Percentiles rank a stretch among this genome's conserved stretches.
Conservation (phyloP, 2,888 invertebrate species). For the Hoplodrina blanda region DNA sequence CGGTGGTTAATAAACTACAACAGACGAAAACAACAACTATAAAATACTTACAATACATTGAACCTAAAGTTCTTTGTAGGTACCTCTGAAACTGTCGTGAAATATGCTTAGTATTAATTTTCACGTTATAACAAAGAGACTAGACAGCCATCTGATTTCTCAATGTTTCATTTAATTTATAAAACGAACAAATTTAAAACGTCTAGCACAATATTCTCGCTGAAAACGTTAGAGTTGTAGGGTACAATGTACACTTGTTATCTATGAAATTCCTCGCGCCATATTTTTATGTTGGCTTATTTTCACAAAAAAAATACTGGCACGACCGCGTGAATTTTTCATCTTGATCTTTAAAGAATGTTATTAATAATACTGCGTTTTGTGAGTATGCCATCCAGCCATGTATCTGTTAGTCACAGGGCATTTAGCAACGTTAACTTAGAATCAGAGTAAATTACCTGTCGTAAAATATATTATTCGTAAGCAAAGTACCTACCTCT, state of each 20-base stretch:
- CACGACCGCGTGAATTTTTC: slow-evolving; percentile 32
- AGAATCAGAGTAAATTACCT: slow-evolving; percentile 25
- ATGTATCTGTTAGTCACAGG: slow-evolving; percentile 14
- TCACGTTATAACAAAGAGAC: slow-evolving; percentile 48
- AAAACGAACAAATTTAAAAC: slow-evolving; percentile 49
- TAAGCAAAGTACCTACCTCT: slow-evolving; percentile 16
- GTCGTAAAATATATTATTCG: slow-evolving; percentile 38
- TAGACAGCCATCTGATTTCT: slow-evolving; percentile 50
- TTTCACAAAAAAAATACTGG: slow-evolving; percentile 36
- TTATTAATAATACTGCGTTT: slow-evolving; percentile 25
- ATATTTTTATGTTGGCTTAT: slow-evolving; percentile 50
- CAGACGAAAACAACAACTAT: slow-evolving; percentile 10
- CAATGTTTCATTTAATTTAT: slow-evolving; percentile 49
- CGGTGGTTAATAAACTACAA: not conserved
- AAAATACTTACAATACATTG: slow-evolving; percentile 21
- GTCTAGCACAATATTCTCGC: slow-evolving; percentile 46
- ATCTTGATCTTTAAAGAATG: slow-evolving; percentile 24
- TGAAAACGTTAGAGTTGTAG: slow-evolving; percentile 36
- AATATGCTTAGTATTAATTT: slow-evolving; percentile 45
- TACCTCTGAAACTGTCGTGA: slow-evolving; percentile 26
- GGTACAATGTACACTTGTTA: slow-evolving; percentile 36
- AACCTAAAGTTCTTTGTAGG: slow-evolving; percentile 31
- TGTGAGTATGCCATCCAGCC: not conserved
- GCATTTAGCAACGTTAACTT: slow-evolving; percentile 17
- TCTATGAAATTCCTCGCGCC: slow-evolving; percentile 39